Percentiles rank a stretch among this genome's conserved stretches.
phyloP scores from a whole-genome alignment of 2,888 invertebrate species.

The Monoplex corrugatus region DNA sequence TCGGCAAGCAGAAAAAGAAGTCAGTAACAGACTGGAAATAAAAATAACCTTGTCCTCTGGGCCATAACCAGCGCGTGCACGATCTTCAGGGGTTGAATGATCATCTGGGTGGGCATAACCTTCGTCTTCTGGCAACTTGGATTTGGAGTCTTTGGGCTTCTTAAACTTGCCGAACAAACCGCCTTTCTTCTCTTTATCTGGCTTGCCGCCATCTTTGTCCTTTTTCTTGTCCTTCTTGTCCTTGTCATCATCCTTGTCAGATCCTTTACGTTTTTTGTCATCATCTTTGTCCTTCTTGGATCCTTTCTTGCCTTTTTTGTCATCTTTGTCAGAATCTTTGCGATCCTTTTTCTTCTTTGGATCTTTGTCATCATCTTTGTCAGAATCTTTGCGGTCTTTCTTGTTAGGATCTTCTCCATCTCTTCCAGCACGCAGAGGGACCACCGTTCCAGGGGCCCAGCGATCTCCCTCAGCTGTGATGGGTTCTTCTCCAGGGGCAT shows the following conservation, averaged over 20 bases:
- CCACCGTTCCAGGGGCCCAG: background rate
- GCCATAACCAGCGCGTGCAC: background rate
- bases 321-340: background rate
- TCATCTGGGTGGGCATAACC: background rate
- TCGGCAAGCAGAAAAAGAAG: constrained; percentile 30
- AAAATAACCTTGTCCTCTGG: constrained; percentile 35
- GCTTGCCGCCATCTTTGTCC: background rate
- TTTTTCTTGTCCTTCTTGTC: background rate
- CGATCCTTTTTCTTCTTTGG: background rate
- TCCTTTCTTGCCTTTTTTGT: background rate
- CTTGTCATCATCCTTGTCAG: constrained; percentile 37
- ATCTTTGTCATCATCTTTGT: constrained; percentile 13
- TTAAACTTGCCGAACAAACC: constrained; percentile 46
- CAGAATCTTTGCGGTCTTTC: background rate
- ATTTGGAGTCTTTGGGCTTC: constrained; percentile 48
- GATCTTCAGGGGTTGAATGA: too few species aligned
- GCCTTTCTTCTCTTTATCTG: background rate
- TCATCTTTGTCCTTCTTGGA: background rate
- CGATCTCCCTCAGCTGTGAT: background rate
- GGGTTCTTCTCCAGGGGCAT: background rate
- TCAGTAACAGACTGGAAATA: background rate
- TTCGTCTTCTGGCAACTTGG: constrained; percentile 21
- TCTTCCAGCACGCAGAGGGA: background rate
- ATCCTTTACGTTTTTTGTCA: background rate
- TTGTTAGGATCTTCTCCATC: background rate